Evolutionary conservation across 2,797 vertebrate species (phyloP).

Genomic region (Manis pentadactyla): DNA sequence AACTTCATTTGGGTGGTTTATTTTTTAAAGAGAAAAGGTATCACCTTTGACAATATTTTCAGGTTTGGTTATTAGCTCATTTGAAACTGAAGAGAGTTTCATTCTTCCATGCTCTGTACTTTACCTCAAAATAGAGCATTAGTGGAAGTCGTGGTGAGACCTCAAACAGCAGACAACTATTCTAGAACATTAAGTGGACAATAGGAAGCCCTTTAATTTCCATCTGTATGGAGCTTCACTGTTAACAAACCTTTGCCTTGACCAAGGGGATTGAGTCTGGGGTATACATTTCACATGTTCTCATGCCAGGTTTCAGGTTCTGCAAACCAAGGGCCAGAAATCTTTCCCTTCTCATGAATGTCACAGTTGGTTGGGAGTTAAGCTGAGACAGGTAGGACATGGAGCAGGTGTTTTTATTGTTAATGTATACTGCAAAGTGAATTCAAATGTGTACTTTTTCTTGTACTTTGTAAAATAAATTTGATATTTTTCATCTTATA

Average conservation of each 20-base stretch:
- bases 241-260: neutral
- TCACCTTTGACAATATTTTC: conserved; percentile 55
- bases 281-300: neutral
- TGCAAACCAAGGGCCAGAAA: neutral
- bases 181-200: neutral
- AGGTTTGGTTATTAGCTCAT: neutral
- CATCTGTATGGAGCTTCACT: neutral
- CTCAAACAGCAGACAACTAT: neutral
- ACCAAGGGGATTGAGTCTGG: neutral
- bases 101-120: neutral
- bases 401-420: neutral
- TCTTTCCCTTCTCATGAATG: neutral
- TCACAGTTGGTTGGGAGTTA: neutral
- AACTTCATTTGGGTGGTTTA: conserved; percentile 13
- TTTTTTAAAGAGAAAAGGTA: conserved; percentile 43
- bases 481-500: conserved; percentile 45
- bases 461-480: conserved; percentile 76
- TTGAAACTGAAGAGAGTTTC: conserved; percentile 39
- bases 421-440: conserved; percentile 54
- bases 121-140: neutral
- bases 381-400: neutral
- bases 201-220: neutral
- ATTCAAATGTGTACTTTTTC: neutral
- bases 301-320: neutral
- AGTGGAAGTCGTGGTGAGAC: neutral